These are phyloP conservation scores for Apocrypta bakeri DNA, from an alignment of 1,140 invertebrate genomes.

Conservation along the genomic window DNA sequence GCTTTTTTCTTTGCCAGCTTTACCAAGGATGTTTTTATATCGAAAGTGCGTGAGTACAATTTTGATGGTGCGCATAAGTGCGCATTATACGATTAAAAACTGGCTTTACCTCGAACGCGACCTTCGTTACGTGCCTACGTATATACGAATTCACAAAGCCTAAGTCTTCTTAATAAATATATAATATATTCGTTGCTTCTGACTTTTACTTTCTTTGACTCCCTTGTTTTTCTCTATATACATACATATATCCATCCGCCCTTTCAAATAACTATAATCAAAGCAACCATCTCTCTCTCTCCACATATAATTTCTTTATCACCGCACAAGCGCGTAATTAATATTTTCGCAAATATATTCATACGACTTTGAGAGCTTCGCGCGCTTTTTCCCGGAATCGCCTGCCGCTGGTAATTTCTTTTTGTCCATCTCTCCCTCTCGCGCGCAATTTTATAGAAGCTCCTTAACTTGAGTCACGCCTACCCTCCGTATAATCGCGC, in stretches of 20 bases:
- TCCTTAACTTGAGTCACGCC: not conserved
- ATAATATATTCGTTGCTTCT: too few species aligned
- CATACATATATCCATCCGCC: not conserved
- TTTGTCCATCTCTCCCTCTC: not conserved
- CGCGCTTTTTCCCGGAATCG: not conserved
- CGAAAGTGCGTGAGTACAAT: too few species aligned
- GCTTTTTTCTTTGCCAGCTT: too few species aligned
- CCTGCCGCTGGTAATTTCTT: not conserved
- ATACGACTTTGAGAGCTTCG: not conserved
- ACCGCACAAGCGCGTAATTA: not conserved
- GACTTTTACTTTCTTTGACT: not conserved
- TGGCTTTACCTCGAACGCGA: too few species aligned
- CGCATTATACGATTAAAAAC: too few species aligned
- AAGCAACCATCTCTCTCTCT: not conserved
- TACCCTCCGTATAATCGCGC: not conserved
- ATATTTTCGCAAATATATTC: slow-evolving; percentile 3
- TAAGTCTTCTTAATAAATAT: too few species aligned
- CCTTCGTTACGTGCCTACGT: too few species aligned
- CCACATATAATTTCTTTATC: not conserved
- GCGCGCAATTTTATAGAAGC: slow-evolving; percentile 4
- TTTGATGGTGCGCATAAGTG: too few species aligned
- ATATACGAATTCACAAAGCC: too few species aligned
- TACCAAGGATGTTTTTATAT: too few species aligned
- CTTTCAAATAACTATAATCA: not conserved
- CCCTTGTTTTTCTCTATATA: not conserved